phyloP scores from a whole-genome alignment of 1,140 invertebrate genomes.

The Stegodyphus dumicola region DNA sequence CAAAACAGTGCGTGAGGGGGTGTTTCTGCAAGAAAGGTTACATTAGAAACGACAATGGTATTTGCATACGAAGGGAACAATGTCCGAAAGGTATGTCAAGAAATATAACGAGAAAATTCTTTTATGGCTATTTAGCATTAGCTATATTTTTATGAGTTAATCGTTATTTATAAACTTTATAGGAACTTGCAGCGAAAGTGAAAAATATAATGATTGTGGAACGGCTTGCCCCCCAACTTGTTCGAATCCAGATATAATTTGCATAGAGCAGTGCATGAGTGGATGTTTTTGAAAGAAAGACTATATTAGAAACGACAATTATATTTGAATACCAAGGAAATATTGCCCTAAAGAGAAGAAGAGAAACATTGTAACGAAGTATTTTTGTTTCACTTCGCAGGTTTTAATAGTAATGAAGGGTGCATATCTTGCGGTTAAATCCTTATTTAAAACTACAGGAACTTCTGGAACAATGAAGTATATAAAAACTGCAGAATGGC shows the following conservation, averaged over 20 bases:
- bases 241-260: background rate
- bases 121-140: no score
- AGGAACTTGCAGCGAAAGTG: background rate
- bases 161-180: background rate
- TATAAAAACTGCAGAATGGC: conserved; percentile 28
- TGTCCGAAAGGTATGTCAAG: background rate
- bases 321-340: conserved; percentile 1
- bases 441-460: background rate
- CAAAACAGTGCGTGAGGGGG: background rate
- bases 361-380: no score
- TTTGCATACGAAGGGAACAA: background rate
- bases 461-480: conserved; percentile 7
- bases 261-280: background rate
- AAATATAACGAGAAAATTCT: no score
- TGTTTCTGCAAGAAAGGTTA: conserved; percentile 43
- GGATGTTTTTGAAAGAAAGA: conserved; percentile 48
- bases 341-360: background rate
- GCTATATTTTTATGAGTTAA: no score
- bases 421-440: no score
- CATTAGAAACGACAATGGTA: background rate
- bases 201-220: conserved; percentile 26
- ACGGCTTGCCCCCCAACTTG: conserved; percentile 13
- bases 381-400: no score
- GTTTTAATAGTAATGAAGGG: no score
- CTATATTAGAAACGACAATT: background rate